phyloP scores from a whole-genome alignment of 2,113 vertebrate species.

The Sigmodon hispidus region DNA sequence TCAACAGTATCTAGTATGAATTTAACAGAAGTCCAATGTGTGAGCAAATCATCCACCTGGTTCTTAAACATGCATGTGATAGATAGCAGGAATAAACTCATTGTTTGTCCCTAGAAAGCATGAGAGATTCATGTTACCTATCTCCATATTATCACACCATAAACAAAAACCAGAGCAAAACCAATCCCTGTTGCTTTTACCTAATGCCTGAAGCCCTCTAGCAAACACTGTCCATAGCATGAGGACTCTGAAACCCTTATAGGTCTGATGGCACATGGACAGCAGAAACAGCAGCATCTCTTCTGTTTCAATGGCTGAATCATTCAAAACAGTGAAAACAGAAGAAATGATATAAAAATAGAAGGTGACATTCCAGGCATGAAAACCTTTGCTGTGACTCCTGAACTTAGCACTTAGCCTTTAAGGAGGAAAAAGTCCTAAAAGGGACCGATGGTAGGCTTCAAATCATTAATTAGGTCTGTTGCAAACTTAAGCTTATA shows the following conservation, averaged over 20 bases:
- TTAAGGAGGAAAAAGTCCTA: background rate
- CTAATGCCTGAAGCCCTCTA: background rate
- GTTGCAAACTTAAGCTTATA: background rate
- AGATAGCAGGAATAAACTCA: background rate
- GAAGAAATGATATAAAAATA: background rate
- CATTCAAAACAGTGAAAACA: constrained; percentile 16
- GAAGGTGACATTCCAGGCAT: background rate
- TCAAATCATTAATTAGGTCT: background rate
- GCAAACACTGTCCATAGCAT: background rate
- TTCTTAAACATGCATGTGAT: background rate
- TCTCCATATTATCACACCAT: background rate
- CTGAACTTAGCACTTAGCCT: background rate
- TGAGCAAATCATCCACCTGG: background rate
- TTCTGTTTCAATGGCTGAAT: constrained; percentile 41
- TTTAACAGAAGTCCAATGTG: background rate
- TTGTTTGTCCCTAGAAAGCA: background rate
- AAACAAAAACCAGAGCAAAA: background rate
- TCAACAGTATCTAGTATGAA: background rate
- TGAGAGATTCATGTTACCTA: background rate
- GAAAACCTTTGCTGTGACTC: background rate
- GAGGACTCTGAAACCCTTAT: background rate
- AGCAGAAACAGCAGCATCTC: background rate
- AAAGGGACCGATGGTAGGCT: background rate
- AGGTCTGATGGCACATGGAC: background rate
- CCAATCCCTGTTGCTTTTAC: background rate